Base-by-base conservation (phyloP, 2,888 invertebrate genomes). In the Xanthorhoe designata region DNA sequence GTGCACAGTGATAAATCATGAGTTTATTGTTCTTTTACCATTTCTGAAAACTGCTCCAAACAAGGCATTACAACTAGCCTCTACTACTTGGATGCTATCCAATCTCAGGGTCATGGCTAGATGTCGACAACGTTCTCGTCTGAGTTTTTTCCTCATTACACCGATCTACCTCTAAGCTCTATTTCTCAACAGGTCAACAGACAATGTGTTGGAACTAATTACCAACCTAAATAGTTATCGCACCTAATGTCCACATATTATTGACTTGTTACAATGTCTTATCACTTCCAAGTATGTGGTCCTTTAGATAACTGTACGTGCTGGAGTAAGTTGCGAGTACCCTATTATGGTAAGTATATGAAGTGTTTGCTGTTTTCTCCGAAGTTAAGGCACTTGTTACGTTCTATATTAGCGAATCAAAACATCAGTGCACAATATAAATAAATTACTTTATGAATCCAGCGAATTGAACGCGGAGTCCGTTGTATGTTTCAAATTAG, bases 191-290 rank as follows among this genome's bases (percentile, higher is more conserved):
- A 60, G 29, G 38, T 38, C 54, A 38, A 24, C 13, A 38, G 9
- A 42, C 38, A 47, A 29, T 18, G 47, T 60, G 4, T 4, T 62
- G 18, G 29, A 42, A 61, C 49, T 47, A 80, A 75, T 76, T 74
- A 80, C 78, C 76, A 78, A 84, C 84, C 84, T 84, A 80, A 85
- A 87, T 88, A 83, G 83, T 84, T 87, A 85, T 87, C 87, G 67
- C 71, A 64, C 70, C 75, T 85, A 86, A 86, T 83, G 85, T 80
- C 71, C 74, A 81, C 77, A 78, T 75, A 79, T 79, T 79, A 83
- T 82, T 78, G 73, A 75, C 73, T 75, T 78, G 70, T 72, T 67
- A 72, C 66, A 54, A 59, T 52, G 61, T 77, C 72, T 81, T 79
- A 81, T 79, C 83, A 79, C 70, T 78, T 71, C 54, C 66, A 75